Base-by-base conservation (phyloP, 2,888 invertebrate genomes). In the Notodonta ziczac region DNA sequence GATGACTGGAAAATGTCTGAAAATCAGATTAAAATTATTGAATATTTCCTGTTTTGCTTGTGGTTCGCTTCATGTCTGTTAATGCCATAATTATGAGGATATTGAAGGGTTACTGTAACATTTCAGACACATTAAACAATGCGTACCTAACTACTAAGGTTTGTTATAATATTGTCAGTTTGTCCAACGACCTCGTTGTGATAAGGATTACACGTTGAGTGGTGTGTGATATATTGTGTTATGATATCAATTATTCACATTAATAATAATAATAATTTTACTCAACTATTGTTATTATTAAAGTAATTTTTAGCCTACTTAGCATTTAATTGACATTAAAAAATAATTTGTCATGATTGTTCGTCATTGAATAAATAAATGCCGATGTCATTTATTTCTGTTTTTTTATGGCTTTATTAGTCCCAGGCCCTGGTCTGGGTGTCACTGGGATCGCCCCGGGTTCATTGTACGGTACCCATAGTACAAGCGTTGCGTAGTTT, bases 301-400 rank as follows among this genome's bases (percentile, higher is more conserved):
- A 56, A 53, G 44, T 56, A 14, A 51, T 56, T 60, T 54, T 13
- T 61, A 61, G 46, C 13, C 5, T 35, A 54, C n/a, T 52, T 61
- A 48, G 58, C 59, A 56, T 63, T 14, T 65, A 61, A 63, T 63
- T 60, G 63, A 65, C 16, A 61, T 50, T 57, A 51, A 59, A 61
- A 62, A 53, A 54, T 39, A 9, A 54, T 58, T n/a, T 63, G 56
- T 63, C 62, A 58, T 64, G 64, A 63, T 62, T 56, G 24, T 61
- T 58, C 56, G 61, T 57, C 61, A 69, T 66, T 73, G 48, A 67
- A 73, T 54, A 67, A 76, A 76, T 73, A 76, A 76, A 74, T n/a
- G 55, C 67, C 39, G 14, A 69, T 56, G 51, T 59, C 44, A 60
- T 60, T 52, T 10, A 4, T n/a, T 0, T 42, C 61, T 60, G 1